A percentile compares a stretch with the other conserved stretches of the same genome.
Evolutionary conservation across 2,888 invertebrate genomes (phyloP).

Genomic region (Eupeodes luniger): DNA sequence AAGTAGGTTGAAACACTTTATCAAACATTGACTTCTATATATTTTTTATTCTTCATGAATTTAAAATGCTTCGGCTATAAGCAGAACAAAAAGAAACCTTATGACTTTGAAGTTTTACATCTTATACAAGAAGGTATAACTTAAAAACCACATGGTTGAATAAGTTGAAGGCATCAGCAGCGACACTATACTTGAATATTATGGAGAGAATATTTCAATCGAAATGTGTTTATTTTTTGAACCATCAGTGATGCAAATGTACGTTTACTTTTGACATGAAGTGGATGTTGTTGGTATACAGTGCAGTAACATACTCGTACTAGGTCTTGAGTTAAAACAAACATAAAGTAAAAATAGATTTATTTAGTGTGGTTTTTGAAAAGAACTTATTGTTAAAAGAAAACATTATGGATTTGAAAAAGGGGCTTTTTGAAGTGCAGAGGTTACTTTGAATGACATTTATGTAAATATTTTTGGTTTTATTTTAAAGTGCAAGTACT

Average conservation of each 20-base stretch:
- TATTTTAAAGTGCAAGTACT: too few species aligned
- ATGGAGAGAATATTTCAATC: conserved; percentile 2
- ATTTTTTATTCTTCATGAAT: conserved; percentile 3
- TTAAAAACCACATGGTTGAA: not conserved
- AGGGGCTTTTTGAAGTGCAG: too few species aligned
- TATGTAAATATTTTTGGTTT: too few species aligned
- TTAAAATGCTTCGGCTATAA: not conserved
- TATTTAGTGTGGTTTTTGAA: too few species aligned
- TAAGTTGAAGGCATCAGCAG: too few species aligned
- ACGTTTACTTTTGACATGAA: not conserved
- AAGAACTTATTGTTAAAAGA: too few species aligned
- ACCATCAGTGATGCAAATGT: not conserved
- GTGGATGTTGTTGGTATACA: not conserved
- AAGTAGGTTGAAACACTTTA: conserved; percentile 65
- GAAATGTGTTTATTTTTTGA: conserved; percentile 25
- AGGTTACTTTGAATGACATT: too few species aligned
- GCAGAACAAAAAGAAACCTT: not conserved
- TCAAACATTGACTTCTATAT: conserved; percentile 15
- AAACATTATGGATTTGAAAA: too few species aligned
- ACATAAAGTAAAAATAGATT: too few species aligned
- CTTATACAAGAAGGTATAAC: not conserved
- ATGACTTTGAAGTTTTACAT: conserved; percentile 33
- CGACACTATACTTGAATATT: not conserved
- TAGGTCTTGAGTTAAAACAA: too few species aligned
- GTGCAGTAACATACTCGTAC: too few species aligned